Conservation (phyloP, 2,888 invertebrate genomes). For the Nomada fabriciana region DNA sequence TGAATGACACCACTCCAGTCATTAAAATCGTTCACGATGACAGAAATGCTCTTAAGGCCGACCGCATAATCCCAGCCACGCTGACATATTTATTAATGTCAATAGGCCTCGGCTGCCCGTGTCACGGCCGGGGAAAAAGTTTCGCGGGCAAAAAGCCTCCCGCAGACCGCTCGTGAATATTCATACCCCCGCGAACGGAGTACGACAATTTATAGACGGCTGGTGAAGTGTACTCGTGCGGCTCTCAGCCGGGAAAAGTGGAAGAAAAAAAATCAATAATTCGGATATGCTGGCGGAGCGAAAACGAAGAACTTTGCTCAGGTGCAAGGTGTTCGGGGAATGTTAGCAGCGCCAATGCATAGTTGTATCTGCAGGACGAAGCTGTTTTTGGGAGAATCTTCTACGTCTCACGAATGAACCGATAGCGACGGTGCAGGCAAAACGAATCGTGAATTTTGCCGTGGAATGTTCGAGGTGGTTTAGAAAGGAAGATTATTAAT, state of each 20-base stretch:
- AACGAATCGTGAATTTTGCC: no score
- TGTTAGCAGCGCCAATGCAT: neutral
- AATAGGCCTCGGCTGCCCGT: constrained; percentile 13
- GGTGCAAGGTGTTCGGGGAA: neutral
- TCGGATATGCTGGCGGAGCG: neutral
- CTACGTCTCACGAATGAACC: no score
- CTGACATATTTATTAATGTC: constrained; percentile 25
- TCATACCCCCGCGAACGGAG: constrained; percentile 10
- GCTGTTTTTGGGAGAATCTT: neutral
- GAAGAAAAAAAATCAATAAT: constrained; percentile 24
- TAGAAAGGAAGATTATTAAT: no score
- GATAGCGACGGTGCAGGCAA: no score
- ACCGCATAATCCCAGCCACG: constrained; percentile 1
- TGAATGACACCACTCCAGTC: neutral
- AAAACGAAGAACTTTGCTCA: neutral
- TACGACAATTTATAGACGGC: constrained; percentile 28
- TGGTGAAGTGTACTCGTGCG: constrained; percentile 11
- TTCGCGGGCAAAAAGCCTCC: constrained; percentile 2
- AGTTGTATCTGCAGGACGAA: neutral
- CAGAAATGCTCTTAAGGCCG: neutral
- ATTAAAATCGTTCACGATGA: neutral
- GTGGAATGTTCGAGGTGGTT: no score
- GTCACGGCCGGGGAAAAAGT: constrained; percentile 23
- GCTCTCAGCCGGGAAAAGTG: neutral
- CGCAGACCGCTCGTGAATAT: constrained; percentile 31